phyloP scores from a whole-genome alignment of 2,113 vertebrate species.

The Myiozetetes cayanensis region DNA sequence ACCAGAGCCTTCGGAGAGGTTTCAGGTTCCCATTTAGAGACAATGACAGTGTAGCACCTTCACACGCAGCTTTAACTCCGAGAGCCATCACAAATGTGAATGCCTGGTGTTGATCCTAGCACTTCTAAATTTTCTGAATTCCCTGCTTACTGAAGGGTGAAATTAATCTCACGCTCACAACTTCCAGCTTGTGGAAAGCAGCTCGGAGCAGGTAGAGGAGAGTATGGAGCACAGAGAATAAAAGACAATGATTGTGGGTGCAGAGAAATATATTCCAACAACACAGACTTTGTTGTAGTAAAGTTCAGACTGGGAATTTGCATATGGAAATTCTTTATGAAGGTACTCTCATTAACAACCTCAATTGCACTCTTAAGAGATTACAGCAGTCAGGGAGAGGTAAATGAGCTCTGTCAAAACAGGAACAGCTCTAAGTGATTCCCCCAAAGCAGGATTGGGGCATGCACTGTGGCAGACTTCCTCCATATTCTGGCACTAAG shows the following conservation, averaged over 20 bases:
- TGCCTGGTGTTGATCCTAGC: background rate
- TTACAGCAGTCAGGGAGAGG: conserved; percentile 50
- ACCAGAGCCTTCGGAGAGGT: background rate
- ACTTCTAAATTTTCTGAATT: conserved; percentile 34
- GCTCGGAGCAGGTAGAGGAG: background rate
- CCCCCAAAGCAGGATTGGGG: background rate
- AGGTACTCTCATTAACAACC: conserved; percentile 30
- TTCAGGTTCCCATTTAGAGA: background rate
- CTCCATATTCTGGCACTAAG: conserved; percentile 1
- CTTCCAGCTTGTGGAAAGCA: background rate
- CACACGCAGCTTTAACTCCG: background rate
- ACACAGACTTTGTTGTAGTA: conserved; percentile 13
- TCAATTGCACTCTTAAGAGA: conserved; percentile 50
- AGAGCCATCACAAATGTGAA: background rate
- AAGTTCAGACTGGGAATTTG: conserved; percentile 50
- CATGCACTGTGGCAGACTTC: background rate
- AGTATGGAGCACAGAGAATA: background rate
- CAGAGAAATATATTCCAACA: conserved; percentile 13
- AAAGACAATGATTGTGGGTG: background rate
- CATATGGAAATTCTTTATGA: conserved; percentile 55
- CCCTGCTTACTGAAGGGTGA: conserved; percentile 52
- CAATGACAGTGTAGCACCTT: background rate
- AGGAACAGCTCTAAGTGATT: conserved; percentile 37
- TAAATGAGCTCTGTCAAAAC: conserved; percentile 60
- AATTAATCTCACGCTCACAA: conserved; percentile 19